Conservation (phyloP, 2,113 vertebrate genomes). For the Mystacornis crossleyi region DNA sequence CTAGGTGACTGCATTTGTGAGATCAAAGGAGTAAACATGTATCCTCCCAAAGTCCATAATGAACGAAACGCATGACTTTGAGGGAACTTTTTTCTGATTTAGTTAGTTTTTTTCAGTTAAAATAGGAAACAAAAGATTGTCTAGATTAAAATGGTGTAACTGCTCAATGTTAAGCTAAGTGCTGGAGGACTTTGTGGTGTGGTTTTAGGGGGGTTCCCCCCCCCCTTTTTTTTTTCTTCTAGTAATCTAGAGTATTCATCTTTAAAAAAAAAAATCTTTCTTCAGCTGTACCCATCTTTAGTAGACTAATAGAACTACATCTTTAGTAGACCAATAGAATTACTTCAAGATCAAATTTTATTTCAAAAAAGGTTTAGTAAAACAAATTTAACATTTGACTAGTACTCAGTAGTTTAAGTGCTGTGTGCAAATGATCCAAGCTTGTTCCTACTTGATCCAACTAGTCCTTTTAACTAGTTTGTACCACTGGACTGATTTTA, state of each 20-base stretch:
- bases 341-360: not conserved
- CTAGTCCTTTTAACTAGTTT: not conserved
- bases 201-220: not conserved
- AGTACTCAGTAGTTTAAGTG: not conserved
- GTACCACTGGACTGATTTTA: not conserved
- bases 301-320: not conserved
- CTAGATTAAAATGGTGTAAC: not conserved
- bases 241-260: not conserved
- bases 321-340: not conserved
- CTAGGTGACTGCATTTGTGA: not conserved
- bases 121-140: not conserved
- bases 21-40: not conserved
- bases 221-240: not conserved
- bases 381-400: not conserved
- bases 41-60: not conserved
- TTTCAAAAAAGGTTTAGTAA: not conserved
- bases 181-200: not conserved
- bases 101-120: not conserved
- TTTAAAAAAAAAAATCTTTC: not conserved
- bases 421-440: not conserved
- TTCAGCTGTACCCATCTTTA: not conserved
- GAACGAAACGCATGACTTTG: not conserved
- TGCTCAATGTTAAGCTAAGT: not conserved
- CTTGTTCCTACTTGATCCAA: not conserved
- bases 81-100: not conserved